Base-by-base conservation (phyloP, 2,113 vertebrate species). In the Pelobates fuscus region DNA sequence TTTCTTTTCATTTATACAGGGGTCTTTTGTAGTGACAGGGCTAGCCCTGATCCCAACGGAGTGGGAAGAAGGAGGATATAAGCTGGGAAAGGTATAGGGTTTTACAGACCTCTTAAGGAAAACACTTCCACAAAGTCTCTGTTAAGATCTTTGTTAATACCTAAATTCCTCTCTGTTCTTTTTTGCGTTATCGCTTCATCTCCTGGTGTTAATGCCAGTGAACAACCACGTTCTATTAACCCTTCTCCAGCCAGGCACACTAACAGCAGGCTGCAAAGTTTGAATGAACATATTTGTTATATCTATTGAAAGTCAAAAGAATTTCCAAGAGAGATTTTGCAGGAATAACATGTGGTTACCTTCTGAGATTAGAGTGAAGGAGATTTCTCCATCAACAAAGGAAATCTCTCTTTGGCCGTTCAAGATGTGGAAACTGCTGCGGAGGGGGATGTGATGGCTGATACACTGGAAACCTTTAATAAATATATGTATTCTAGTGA, bases 1-100 rank as follows among this genome's bases (percentile, higher is more conserved):
- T 67, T 75, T 75, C 62, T 67, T 75, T 67, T 30, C 37, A 67
- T 43, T 46, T 59, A 75, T 75, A 75, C 72, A 75, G 72, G 72
- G 54, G 63, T 58, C 63, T 67, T 75, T 75, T 75, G 62, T 67
- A 67, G 63, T 23, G 25, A 15, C 24, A 25, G 32, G n/a, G 37
- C 63, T 67, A 55, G 57, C 32, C 72, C 54, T 67, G 37, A 52
- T 75, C 72, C 72, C 72, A 46, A 54, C 17, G 72, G 72, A 75
- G 72, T 18, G n/a, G 25, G 18, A 67, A 30, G 63, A 24, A 60
- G 63, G 63, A 75, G 57, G 72, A 75, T 49, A 67, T 23, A 63
- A 37, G 61, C n/a, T 59, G 64, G 32, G 54, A 23, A 59, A 67
- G n/a, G 72, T 69, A 46, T 24, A 57, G 27, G 37, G 29, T 23